Conservation (phyloP, 2,113 vertebrate genomes). For the Clarias macrocephalus region DNA sequence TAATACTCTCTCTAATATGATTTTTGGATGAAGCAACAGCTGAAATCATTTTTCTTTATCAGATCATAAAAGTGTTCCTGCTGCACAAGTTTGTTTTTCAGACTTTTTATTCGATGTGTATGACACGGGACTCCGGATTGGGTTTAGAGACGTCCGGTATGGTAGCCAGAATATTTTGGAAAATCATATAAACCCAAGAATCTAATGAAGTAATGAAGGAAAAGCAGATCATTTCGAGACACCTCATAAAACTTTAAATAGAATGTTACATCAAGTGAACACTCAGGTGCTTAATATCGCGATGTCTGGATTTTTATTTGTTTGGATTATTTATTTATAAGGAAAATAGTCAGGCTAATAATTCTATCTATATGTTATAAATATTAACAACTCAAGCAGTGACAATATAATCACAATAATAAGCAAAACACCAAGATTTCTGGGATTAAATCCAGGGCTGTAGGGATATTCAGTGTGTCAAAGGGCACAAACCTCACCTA, state of each 20-base stretch:
- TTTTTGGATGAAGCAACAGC: not conserved
- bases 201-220: not conserved
- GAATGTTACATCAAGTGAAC: not conserved
- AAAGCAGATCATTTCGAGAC: not conserved
- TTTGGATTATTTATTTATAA: not conserved
- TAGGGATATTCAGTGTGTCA: not conserved
- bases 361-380: not conserved
- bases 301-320: not conserved
- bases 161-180: not conserved
- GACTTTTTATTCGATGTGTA: not conserved
- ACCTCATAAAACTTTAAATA: not conserved
- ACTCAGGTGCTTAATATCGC: not conserved
- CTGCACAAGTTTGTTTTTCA: not conserved
- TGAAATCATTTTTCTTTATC: not conserved
- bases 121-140: not conserved
- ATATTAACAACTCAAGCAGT: too few relatives aligned
- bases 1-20: not conserved
- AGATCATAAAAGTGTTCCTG: not conserved
- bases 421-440: not conserved
- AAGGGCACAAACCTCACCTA: not conserved
- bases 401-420: not conserved
- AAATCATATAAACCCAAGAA: not conserved
- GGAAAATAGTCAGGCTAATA: not conserved
- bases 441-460: not conserved
- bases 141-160: not conserved